Evolutionary conservation across 35 echinoderm and acorn worm genomes (phyloP).

Genomic region (Ophiothrix spiculata): DNA sequence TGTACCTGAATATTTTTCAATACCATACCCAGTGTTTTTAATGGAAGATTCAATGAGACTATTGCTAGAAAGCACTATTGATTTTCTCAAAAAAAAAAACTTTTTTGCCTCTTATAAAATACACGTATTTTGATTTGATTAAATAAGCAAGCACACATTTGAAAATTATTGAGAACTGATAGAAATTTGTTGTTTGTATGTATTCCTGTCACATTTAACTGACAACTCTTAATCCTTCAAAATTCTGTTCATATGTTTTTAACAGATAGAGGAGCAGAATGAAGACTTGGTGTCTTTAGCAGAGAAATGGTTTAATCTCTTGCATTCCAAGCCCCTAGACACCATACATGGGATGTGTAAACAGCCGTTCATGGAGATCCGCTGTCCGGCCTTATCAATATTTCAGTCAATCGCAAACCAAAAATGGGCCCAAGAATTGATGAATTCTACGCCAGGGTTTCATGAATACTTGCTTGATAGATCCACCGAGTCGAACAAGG

Average conservation of each 20-base stretch:
- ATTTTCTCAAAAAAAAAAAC: not conserved
- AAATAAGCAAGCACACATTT: not conserved
- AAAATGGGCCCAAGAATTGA: conserved; percentile 47
- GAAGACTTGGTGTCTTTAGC: conserved; percentile 59
- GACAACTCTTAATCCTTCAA: not conserved
- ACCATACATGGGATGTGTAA: conserved; percentile 61
- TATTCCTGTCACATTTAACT: not conserved
- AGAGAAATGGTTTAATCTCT: conserved; percentile 64
- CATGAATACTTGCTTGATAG: conserved; percentile 78
- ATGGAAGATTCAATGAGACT: not conserved
- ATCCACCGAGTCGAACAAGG: conserved; percentile 69
- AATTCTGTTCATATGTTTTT: not conserved
- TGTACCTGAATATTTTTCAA: not conserved
- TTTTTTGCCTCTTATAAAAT: not conserved
- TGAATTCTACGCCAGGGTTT: conserved; percentile 62
- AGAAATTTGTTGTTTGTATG: not conserved
- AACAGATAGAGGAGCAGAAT: conserved; percentile 65
- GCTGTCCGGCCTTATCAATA: conserved; percentile 56
- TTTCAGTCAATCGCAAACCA: conserved; percentile 58
- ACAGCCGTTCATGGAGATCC: conserved; percentile 80
- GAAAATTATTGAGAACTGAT: not conserved
- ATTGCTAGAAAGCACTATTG: not conserved
- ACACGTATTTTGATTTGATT: not conserved
- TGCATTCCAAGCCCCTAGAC: conserved; percentile 53
- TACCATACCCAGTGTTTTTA: not conserved